Conservation (phyloP, 2,113 vertebrate genomes). For the Otus sunia region DNA sequence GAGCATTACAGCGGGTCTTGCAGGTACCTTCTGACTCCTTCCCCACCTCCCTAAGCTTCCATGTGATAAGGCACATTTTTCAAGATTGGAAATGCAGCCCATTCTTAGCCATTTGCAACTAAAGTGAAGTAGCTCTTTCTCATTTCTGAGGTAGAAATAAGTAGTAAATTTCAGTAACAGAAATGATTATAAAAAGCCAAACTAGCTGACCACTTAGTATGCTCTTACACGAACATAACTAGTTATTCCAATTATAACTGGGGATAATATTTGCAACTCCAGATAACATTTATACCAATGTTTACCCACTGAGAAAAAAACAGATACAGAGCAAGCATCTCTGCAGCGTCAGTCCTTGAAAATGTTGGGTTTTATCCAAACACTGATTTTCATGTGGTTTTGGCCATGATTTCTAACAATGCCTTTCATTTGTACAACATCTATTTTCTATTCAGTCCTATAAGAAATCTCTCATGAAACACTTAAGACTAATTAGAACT, state of each 20-base stretch:
- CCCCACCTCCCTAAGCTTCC: neutral
- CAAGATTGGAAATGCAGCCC: neutral
- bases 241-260: neutral
- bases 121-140: neutral
- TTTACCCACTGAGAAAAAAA: neutral
- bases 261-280: neutral
- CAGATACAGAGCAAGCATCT: neutral
- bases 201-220: neutral
- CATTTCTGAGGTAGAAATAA: neutral
- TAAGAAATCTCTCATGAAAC: neutral
- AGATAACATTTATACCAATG: neutral
- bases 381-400: neutral
- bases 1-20: fast-evolving
- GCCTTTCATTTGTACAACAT: neutral
- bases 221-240: neutral
- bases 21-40: neutral
- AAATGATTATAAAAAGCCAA: neutral
- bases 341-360: neutral
- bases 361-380: neutral
- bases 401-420: slow-evolving; percentile 1
- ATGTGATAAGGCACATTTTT: neutral
- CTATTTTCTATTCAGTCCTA: neutral
- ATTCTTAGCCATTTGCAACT: neutral
- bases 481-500: neutral
- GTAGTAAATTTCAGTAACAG: neutral